Percentiles rank a stretch among this genome's conserved stretches.
Conservation (phyloP, 2,888 invertebrate species). For the Kryphioiulus occultus region DNA sequence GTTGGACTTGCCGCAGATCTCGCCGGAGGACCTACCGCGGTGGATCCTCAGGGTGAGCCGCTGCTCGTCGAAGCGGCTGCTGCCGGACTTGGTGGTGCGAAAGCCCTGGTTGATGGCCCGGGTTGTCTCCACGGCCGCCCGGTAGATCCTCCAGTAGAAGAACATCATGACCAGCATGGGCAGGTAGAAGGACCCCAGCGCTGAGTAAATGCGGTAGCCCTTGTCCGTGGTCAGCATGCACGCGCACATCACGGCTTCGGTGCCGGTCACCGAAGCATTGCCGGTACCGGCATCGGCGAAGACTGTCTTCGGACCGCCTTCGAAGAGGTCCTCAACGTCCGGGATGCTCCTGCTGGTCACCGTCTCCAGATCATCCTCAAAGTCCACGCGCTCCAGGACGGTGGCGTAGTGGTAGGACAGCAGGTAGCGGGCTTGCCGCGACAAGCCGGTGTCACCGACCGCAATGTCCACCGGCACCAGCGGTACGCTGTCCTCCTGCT, state of each 20-base stretch:
- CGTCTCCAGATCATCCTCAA: background rate
- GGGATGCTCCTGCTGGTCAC: background rate
- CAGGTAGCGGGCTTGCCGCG: conserved; percentile 47
- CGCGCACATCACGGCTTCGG: conserved; percentile 77
- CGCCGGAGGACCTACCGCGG: conserved; percentile 68
- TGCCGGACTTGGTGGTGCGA: conserved; percentile 59
- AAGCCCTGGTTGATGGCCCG: conserved; percentile 81
- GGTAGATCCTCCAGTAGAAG: conserved; percentile 97
- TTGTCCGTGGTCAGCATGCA: conserved; percentile 93
- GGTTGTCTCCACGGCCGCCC: conserved; percentile 91
- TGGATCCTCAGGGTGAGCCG: conserved; percentile 91
- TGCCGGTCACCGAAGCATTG: conserved; percentile 55
- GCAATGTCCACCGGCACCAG: background rate
- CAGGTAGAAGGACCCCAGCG: conserved; percentile 96
- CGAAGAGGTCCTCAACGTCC: background rate
- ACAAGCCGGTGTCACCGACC: conserved; percentile 55
- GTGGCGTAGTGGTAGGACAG: background rate
- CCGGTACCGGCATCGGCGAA: background rate
- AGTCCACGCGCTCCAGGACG: background rate
- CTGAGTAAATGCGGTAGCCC: conserved; percentile 96
- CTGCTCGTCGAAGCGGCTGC: conserved; percentile 82
- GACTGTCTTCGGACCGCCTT: background rate
- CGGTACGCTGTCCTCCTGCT: conserved; percentile 45
- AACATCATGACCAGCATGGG: conserved; percentile 98
- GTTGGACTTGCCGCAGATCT: conserved; percentile 51